Evolutionary conservation across 2,888 invertebrate genomes (phyloP), one percentile per base, ranked within the genome.

Genomic region (Drymonia ruficornis): DNA sequence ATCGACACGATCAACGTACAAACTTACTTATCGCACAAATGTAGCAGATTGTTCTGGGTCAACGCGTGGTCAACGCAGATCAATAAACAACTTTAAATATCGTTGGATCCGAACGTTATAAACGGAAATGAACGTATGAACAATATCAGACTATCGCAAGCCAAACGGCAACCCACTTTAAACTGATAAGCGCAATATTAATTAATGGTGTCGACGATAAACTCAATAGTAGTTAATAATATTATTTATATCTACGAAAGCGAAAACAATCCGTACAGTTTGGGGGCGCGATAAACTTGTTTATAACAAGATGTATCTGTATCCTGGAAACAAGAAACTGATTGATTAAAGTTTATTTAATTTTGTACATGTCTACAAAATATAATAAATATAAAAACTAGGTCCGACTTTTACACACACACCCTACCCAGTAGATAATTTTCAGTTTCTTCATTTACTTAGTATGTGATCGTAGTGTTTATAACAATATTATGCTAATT

Each of bases 181-280:
- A 59, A 44, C 64, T 74, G 89, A 89, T 89, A 89, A 87, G 69
- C 67, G 60, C 66, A 76, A 76, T 78, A 76, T 84, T 84, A 87
- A 87, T 87, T 83, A 89, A 88, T 86, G 81, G 79, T 84, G 83
- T 74, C 83, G 75, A 61, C 61, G 86, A 88, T 89, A 88, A 87
- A 70, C 65, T 64, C 61, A 70, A 71, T 55, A 59, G 58, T 74
- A 23, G 23, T 23, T 23, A 78, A 75, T 77, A 72, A 74, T 73
- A 74, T 71, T 72, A 73, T 78, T 78, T 82, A 83, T 83, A 76
- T 76, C 34, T 69, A 73, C 74, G 80, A 86, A 86, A 87, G 81
- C 80, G 80, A 87, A 87, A 84, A 86, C 81, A 84, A 80, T 72
- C 72, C 74, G 68, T 63, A 66, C 72, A 70, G 69, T 78, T 76